phyloP scores from a whole-genome alignment of 2,888 invertebrate genomes.

The Eupeodes latifasciatus region DNA sequence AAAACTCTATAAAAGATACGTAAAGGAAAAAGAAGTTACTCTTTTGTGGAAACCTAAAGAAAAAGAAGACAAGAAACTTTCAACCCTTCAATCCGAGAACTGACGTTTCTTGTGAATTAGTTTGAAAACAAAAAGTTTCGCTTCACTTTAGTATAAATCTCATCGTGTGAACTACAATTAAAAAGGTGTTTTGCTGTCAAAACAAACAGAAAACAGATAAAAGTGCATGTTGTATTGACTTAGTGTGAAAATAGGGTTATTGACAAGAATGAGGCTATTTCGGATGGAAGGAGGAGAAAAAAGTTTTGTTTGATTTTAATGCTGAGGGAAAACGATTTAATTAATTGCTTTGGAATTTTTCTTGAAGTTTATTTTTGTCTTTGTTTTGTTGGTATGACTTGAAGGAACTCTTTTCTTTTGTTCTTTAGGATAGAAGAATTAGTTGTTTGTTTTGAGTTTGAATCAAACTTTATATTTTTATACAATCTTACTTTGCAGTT shows the following conservation, averaged over 20 bases:
- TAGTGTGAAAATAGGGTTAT: constrained; percentile 4
- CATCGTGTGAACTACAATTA: constrained; percentile 64
- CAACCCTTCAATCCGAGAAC: constrained; percentile 46
- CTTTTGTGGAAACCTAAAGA: constrained; percentile 15
- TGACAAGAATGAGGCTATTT: constrained; percentile 7
- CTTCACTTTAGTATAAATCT: constrained; percentile 49
- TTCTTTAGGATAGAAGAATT: no score
- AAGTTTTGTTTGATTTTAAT: constrained; percentile 37
- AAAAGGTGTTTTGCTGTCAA: constrained; percentile 71
- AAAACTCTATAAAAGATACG: constrained; percentile 4
- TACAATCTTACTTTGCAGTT: no score
- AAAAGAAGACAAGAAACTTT: constrained; percentile 43
- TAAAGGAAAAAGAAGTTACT: neutral
- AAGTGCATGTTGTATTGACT: constrained; percentile 45
- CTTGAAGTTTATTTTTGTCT: neutral
- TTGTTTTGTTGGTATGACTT: neutral
- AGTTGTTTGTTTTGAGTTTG: no score
- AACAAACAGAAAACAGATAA: constrained; percentile 26
- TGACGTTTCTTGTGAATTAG: constrained; percentile 56
- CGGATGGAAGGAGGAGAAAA: neutral
- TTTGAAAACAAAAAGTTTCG: constrained; percentile 41
- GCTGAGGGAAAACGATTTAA: constrained; percentile 12
- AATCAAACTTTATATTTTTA: no score
- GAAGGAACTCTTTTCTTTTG: no score
- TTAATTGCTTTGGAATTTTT: constrained; percentile 31